phyloP scores from a whole-genome alignment of 1,140 invertebrate genomes.

The Pseudomyrmex gracilis region DNA sequence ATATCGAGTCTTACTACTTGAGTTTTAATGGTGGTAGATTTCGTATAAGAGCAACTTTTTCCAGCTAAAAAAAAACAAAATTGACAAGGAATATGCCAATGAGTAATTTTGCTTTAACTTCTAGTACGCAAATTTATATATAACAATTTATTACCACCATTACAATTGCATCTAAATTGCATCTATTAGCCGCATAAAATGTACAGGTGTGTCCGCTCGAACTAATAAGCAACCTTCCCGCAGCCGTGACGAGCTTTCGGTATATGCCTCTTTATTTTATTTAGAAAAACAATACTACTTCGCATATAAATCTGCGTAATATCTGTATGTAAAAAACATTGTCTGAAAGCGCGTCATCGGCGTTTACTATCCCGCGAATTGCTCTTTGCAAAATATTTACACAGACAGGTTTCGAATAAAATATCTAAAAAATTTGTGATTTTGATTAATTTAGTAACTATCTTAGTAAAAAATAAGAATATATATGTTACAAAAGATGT shows the following conservation, averaged over 20 bases:
- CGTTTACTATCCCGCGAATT: conserved; percentile 41
- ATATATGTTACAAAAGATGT: not conserved
- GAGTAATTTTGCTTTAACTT: not conserved
- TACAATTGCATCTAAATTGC: conserved; percentile 59
- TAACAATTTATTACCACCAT: conserved; percentile 68
- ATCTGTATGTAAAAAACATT: not conserved
- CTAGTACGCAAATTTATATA: not conserved
- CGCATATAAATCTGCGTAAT: conserved; percentile 25
- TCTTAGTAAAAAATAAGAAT: not conserved
- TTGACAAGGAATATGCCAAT: conserved; percentile 4
- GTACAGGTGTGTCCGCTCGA: conserved; percentile 71
- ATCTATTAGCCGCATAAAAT: conserved; percentile 55
- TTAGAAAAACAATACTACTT: not conserved
- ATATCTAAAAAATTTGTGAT: conserved; percentile 1
- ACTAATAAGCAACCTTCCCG: conserved; percentile 67
- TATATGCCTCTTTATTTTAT: not conserved
- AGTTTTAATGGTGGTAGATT: conserved; percentile 39
- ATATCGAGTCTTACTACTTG: conserved; percentile 17
- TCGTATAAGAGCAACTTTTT: conserved; percentile 23
- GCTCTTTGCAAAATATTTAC: conserved; percentile 60
- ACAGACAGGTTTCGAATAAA: conserved; percentile 31
- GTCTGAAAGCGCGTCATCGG: conserved; percentile 14
- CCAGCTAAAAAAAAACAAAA: conserved; percentile 14
- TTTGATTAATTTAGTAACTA: not conserved
- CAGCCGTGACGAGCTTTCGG: conserved; percentile 14